Evolutionary conservation across 2,888 invertebrate species (phyloP).

Genomic region (Oligia fasciuncula): DNA sequence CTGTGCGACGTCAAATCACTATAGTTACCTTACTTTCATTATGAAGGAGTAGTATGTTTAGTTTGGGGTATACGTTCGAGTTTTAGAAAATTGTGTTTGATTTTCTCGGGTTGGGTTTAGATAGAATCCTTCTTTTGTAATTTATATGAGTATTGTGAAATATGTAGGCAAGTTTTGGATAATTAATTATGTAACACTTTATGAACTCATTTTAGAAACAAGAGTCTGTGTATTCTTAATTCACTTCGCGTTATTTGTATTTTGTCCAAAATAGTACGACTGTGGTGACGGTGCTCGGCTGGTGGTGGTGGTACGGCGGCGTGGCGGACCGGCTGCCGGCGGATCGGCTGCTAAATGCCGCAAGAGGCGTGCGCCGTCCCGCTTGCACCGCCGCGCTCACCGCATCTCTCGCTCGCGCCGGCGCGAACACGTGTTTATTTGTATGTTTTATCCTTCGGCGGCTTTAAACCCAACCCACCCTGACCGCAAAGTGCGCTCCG

Average conservation of each 20-base stretch:
- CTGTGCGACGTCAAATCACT: slow-evolving; percentile 54
- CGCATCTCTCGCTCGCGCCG: slow-evolving; percentile 90
- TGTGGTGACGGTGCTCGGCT: slow-evolving; percentile 43
- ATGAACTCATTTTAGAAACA: slow-evolving; percentile 8
- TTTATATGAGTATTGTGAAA: not conserved
- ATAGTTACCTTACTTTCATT: slow-evolving; percentile 54
- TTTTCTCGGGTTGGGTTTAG: not conserved
- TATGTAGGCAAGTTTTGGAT: not conserved
- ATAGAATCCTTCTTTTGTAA: not conserved
- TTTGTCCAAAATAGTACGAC: slow-evolving; percentile 3
- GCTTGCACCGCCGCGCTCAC: slow-evolving; percentile 81
- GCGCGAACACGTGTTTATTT: slow-evolving; percentile 91
- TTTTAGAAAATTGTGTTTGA: not conserved
- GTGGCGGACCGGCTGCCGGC: slow-evolving; percentile 73
- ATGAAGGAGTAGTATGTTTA: slow-evolving; percentile 18
- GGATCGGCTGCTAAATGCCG: slow-evolving; percentile 88
- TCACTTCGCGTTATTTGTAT: slow-evolving; percentile 39
- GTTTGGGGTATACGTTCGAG: not conserved
- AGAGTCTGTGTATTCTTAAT: not conserved
- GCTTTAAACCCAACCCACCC: slow-evolving; percentile 92
- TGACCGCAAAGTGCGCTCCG: slow-evolving; percentile 92
- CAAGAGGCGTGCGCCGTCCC: slow-evolving; percentile 84
- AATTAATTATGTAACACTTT: slow-evolving; percentile 19
- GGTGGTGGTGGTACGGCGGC: slow-evolving; percentile 44
- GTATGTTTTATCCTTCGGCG: slow-evolving; percentile 92